Evolutionary conservation across 2,113 vertebrate genomes (phyloP).

Genomic region (Tragelaphus buxtoni): DNA sequence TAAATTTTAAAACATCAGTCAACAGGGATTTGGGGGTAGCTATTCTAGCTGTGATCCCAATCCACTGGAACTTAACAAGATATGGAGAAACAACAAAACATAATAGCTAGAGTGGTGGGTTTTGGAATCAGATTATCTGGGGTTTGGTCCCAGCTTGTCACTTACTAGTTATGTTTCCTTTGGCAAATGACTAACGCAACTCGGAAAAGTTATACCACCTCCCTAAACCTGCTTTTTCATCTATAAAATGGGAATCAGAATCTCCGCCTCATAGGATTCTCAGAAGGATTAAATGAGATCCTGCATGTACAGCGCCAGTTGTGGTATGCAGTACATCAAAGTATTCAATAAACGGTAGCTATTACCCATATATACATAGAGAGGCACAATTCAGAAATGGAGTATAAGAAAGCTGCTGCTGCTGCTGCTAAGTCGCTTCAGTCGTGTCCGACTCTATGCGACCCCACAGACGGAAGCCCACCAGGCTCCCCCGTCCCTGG

Average conservation of each 20-base stretch:
- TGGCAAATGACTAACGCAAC: conserved; percentile 9
- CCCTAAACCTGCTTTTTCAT: background rate
- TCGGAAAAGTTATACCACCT: background rate
- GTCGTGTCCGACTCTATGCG: too few relatives aligned
- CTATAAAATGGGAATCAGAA: background rate
- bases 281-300: background rate
- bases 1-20: background rate
- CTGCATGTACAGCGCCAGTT: background rate
- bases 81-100: background rate
- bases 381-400: background rate
- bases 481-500: too few relatives aligned
- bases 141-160: background rate
- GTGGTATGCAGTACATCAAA: background rate
- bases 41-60: background rate
- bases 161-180: background rate
- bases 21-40: background rate
- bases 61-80: background rate
- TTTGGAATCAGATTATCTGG: background rate
- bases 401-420: background rate
- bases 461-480: too few relatives aligned
- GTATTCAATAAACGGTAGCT: background rate
- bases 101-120: background rate
- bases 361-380: background rate
- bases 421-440: too few relatives aligned
- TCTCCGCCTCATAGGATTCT: background rate